A percentile compares a stretch with the other conserved stretches of the same genome.
These are phyloP conservation scores for Adelognathus sp. DNA, from an alignment of 2,888 invertebrate species.

Conservation along the genomic window DNA sequence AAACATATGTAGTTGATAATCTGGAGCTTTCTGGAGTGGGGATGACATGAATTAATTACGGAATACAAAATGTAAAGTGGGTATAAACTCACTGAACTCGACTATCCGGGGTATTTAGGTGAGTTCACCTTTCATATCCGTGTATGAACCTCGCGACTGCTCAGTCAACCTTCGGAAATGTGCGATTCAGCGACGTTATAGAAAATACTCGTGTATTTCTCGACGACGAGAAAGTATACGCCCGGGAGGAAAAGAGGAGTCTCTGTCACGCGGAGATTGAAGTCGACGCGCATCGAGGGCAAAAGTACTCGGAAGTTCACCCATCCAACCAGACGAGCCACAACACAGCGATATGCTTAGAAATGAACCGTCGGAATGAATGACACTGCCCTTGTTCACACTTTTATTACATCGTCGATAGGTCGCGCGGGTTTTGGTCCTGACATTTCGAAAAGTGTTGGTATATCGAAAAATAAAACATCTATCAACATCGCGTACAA, in stretches of 20 bases:
- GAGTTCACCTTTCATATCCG: not conserved
- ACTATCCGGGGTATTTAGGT: not conserved
- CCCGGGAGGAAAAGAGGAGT: constrained; percentile 48
- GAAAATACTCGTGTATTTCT: not conserved
- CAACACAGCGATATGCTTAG: not conserved
- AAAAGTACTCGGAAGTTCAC: constrained; percentile 32
- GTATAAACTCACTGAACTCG: not conserved
- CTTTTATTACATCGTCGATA: constrained; percentile 10
- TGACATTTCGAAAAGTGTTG: constrained; percentile 47
- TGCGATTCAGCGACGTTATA: constrained; percentile 36
- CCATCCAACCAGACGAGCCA: not conserved
- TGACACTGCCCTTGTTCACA: constrained; percentile 9
- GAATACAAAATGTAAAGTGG: not conserved
- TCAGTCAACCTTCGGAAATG: constrained; percentile 20
- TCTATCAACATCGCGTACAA: not conserved
- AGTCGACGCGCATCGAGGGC: constrained; percentile 38
- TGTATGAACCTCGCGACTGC: too few species aligned
- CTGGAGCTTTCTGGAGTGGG: too few species aligned
- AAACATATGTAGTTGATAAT: too few species aligned
- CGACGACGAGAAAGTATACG: constrained; percentile 47
- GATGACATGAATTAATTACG: not conserved
- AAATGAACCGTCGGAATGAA: not conserved
- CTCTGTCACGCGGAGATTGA: constrained; percentile 46
- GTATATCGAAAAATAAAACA: constrained; percentile 21
- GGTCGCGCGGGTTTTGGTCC: constrained; percentile 29